Evolutionary conservation across 2,888 invertebrate genomes (phyloP).

Genomic region (Sphecodes monilicornis): DNA sequence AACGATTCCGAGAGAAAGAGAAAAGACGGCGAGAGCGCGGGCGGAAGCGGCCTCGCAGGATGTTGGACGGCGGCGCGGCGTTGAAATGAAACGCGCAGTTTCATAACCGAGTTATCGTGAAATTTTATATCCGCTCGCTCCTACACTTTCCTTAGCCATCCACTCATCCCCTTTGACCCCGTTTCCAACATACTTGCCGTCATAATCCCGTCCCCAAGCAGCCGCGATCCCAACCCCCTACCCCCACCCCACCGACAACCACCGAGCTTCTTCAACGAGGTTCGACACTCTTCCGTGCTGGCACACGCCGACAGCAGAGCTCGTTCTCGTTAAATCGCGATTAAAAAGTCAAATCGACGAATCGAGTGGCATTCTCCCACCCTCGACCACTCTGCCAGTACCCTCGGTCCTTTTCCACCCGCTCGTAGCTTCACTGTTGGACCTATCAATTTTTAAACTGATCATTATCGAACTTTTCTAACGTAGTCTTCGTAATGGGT

Average conservation of each 20-base stretch:
- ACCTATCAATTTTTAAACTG: too few species aligned
- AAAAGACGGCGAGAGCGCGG: conserved; percentile 4
- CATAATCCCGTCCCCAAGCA: conserved; percentile 58
- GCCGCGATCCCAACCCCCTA: background rate
- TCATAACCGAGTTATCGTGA: conserved; percentile 71
- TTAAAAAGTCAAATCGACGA: conserved; percentile 65
- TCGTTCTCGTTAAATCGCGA: conserved; percentile 59
- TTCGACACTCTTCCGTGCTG: conserved; percentile 51
- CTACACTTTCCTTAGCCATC: conserved; percentile 61
- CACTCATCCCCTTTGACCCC: conserved; percentile 67
- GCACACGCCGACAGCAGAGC: conserved; percentile 53
- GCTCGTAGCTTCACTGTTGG: too few species aligned
- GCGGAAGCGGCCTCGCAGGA: conserved; percentile 10
- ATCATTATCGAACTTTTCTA: too few species aligned
- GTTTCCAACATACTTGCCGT: conserved; percentile 68
- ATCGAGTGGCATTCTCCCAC: conserved; percentile 47
- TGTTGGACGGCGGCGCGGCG: conserved; percentile 27
- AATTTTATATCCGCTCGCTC: conserved; percentile 69
- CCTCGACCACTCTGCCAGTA: background rate
- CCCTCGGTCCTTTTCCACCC: background rate
- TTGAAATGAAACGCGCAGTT: conserved; percentile 64
- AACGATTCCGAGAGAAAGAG: background rate
- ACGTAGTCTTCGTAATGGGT: too few species aligned
- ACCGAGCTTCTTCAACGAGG: conserved; percentile 31
- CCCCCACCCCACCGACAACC: background rate